A percentile compares a stretch with the other conserved stretches of the same genome.
phyloP scores from a whole-genome alignment of 2,797 vertebrate species.

The Coregonus suidteri region DNA sequence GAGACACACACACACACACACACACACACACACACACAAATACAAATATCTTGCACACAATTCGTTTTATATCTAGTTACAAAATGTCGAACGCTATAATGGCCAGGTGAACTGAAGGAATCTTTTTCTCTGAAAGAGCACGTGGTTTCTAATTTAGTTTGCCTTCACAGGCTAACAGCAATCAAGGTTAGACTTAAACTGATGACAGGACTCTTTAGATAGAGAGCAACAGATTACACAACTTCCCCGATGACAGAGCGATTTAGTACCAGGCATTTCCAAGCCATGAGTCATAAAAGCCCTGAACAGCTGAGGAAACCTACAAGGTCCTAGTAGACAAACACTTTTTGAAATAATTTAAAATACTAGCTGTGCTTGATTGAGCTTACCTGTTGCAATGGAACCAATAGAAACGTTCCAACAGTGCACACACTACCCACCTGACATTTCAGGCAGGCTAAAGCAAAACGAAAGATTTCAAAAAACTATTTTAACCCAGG shows the following conservation, averaged over 20 bases:
- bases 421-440: too few species aligned
- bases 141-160: not conserved
- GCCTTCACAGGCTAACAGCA: not conserved
- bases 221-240: conserved; percentile 5
- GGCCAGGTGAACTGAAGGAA: too few species aligned
- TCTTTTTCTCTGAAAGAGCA: conserved; percentile 7
- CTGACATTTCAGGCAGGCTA: too few species aligned
- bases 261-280: not conserved
- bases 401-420: too few species aligned
- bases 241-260: not conserved
- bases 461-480: too few species aligned
- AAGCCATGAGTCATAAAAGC: not conserved
- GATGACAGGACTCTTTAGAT: not conserved
- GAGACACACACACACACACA: conserved; percentile 34
- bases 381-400: too few species aligned
- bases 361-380: too few species aligned
- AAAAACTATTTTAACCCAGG: too few species aligned
- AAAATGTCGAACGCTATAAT: too few species aligned
- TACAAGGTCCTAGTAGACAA: too few species aligned
- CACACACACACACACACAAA: conserved; percentile 19
- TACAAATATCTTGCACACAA: not conserved
- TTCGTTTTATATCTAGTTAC: too few species aligned
- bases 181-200: not conserved
- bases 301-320: not conserved
- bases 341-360: too few species aligned